Percentiles rank a stretch among this genome's conserved stretches.
Conservation (phyloP, 2,113 vertebrate species). For the Choloepus hoffmanni region DNA sequence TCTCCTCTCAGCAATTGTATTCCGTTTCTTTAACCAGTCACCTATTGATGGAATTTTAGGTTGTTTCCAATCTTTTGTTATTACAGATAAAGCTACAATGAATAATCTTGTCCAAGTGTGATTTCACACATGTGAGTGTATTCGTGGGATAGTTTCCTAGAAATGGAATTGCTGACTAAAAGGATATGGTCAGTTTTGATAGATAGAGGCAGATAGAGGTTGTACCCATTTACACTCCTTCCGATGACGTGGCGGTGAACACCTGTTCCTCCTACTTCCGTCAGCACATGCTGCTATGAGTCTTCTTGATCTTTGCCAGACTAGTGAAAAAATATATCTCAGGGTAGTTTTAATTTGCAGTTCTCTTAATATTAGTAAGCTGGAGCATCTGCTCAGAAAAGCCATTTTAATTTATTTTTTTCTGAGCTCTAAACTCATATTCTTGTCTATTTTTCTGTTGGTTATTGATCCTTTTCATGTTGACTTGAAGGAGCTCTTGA, state of each 20-base stretch:
- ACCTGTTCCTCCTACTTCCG: neutral
- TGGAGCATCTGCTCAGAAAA: neutral
- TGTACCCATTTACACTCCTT: neutral
- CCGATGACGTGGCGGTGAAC: neutral
- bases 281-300: neutral
- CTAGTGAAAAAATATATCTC: neutral
- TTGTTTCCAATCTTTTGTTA: conserved; percentile 76
- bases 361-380: conserved; percentile 21
- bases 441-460: conserved; percentile 4
- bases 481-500: neutral
- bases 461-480: conserved; percentile 7
- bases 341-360: conserved; percentile 12
- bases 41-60: conserved; percentile 71
- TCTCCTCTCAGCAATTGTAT: conserved; percentile 42
- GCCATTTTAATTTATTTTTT: conserved; percentile 21
- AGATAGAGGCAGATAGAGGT: conserved; percentile 47
- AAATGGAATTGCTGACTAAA: conserved; percentile 65
- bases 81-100: conserved; percentile 66
- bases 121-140: conserved; percentile 58
- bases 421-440: neutral
- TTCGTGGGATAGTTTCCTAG: conserved; percentile 61
- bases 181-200: conserved; percentile 16
- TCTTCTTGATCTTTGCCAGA: conserved; percentile 39
- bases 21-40: conserved; percentile 31
- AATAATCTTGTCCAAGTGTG: conserved; percentile 67